phyloP scores from a whole-genome alignment of 2,888 invertebrate genomes.

The Scaptomyza polygonia region DNA sequence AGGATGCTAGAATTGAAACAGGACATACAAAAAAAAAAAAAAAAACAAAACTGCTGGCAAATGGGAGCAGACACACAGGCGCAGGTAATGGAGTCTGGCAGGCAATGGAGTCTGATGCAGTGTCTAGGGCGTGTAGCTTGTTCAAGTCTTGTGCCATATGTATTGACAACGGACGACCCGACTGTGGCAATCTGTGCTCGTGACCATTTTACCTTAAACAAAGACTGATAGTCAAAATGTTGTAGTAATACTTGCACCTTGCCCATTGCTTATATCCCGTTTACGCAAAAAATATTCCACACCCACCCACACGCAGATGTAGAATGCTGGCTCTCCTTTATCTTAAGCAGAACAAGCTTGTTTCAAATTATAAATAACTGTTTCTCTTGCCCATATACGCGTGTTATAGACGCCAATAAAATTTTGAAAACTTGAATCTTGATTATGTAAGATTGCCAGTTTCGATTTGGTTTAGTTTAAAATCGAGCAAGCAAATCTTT shows the following conservation, averaged over 20 bases:
- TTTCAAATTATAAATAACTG: background rate
- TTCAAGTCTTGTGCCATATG: conserved; percentile 47
- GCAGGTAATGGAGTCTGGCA: conserved; percentile 49
- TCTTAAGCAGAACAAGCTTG: background rate
- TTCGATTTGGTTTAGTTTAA: too few species aligned
- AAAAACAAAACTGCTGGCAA: conserved; percentile 7
- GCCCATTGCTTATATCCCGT: background rate
- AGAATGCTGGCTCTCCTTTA: background rate
- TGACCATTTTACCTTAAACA: conserved; percentile 61
- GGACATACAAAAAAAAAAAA: conserved; percentile 5
- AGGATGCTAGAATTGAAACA: conserved; percentile 40
- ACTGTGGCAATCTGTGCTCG: conserved; percentile 53
- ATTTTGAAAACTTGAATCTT: too few species aligned
- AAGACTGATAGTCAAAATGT: conserved; percentile 76
- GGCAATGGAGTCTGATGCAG: conserved; percentile 55
- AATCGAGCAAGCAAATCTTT: too few species aligned
- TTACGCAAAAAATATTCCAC: background rate
- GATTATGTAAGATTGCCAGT: too few species aligned
- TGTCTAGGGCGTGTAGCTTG: conserved; percentile 33
- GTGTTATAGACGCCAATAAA: background rate
- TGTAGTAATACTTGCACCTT: conserved; percentile 42
- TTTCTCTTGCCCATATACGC: background rate
- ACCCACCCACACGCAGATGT: background rate
- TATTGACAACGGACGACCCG: conserved; percentile 23
- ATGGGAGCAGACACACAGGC: conserved; percentile 13